Conservation (phyloP, 2,113 vertebrate species). For the Colinus virginianus region DNA sequence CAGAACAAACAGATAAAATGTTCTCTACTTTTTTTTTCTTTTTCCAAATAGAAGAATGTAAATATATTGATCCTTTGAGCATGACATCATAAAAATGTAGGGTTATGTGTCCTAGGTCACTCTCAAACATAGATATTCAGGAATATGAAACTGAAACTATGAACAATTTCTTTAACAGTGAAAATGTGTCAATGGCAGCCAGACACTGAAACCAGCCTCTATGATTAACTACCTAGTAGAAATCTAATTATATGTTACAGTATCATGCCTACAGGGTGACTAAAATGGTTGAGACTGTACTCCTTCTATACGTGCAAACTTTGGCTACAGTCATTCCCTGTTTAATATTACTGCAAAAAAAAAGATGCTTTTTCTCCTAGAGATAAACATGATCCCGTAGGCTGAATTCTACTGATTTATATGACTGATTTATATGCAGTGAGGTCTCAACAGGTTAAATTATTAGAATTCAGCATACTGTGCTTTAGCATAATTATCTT, state of each 20-base stretch:
- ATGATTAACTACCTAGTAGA: background rate
- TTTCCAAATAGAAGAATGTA: background rate
- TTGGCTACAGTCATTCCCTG: background rate
- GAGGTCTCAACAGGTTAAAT: background rate
- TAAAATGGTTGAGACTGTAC: background rate
- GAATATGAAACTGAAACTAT: background rate
- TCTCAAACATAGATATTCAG: background rate
- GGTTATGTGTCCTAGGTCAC: background rate
- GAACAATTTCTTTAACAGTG: background rate
- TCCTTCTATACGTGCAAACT: background rate
- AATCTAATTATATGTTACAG: background rate
- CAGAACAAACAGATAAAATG: background rate
- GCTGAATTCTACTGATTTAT: background rate
- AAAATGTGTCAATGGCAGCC: constrained; percentile 5
- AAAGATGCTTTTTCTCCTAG: background rate
- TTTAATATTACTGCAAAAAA: background rate
- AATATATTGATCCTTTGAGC: background rate
- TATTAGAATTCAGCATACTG: background rate
- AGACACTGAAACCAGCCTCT: background rate
- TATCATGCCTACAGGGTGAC: background rate
- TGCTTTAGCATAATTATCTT: background rate
- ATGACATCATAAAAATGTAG: background rate
- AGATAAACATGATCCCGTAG: background rate
- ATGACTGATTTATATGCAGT: background rate
- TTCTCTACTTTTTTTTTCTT: background rate